phyloP scores from a whole-genome alignment of 1,140 invertebrate genomes.

The Zaprionus inermis region DNA sequence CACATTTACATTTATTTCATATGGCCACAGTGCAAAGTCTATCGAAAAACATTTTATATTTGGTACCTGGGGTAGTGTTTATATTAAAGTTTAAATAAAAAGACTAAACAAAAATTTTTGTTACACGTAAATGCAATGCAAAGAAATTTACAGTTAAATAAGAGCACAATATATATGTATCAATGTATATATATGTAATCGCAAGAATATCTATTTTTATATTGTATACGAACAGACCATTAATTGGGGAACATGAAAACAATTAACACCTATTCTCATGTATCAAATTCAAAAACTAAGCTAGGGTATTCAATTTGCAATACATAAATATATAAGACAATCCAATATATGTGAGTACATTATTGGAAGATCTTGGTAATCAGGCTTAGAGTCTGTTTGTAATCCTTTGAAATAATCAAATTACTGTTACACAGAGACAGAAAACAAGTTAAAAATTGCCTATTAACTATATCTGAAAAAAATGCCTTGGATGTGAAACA shows the following conservation, averaged over 20 bases:
- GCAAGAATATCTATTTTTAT: constrained; percentile 15
- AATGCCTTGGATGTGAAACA: background rate
- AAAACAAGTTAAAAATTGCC: too few relatives aligned
- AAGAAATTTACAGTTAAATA: constrained; percentile 22
- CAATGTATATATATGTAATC: background rate
- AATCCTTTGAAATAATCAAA: too few relatives aligned
- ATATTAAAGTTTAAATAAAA: constrained; percentile 75
- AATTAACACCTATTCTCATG: constrained; percentile 46
- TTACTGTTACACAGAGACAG: too few relatives aligned
- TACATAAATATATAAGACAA: too few relatives aligned
- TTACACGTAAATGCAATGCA: constrained; percentile 27
- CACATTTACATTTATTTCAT: background rate
- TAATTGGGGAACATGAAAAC: background rate
- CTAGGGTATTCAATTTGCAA: too few relatives aligned
- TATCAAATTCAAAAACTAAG: background rate
- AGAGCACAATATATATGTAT: constrained; percentile 27
- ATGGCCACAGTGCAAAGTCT: background rate
- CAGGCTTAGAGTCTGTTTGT: too few relatives aligned
- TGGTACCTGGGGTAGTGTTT: constrained; percentile 74
- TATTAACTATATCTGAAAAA: too few relatives aligned
- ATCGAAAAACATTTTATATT: constrained; percentile 4
- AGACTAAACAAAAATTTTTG: constrained; percentile 63
- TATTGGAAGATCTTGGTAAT: too few relatives aligned
- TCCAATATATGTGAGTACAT: too few relatives aligned
- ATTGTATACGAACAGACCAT: constrained; percentile 7